These are phyloP conservation scores for Brevipalpus yothersi DNA, from an alignment of 1,140 invertebrate species.

Conservation along the genomic window DNA sequence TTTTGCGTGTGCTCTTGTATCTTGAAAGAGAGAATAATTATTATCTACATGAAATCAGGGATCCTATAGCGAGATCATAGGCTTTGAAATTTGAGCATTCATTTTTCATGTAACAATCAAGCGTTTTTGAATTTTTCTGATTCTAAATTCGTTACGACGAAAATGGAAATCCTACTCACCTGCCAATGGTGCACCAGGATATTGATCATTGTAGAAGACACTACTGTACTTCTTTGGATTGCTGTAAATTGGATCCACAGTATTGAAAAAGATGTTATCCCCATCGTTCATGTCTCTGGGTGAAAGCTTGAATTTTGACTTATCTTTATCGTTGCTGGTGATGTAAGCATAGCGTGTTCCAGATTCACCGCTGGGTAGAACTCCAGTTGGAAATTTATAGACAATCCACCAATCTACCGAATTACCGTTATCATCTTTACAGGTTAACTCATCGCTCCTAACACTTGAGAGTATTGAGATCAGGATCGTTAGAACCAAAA, in stretches of 20 bases:
- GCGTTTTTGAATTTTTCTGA: no score
- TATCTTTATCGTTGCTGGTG: not conserved
- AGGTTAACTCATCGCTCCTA: not conserved
- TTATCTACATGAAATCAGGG: no score
- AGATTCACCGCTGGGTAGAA: conserved; percentile 6
- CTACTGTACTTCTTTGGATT: not conserved
- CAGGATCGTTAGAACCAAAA: no score
- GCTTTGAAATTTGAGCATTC: no score
- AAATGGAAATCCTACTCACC: not conserved
- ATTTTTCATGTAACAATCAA: no score
- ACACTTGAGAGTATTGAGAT: no score
- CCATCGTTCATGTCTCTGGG: no score
- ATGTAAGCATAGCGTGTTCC: not conserved
- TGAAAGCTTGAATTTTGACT: no score
- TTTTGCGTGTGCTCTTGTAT: conserved; percentile 9
- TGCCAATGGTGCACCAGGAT: no score
- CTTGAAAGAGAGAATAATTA: no score
- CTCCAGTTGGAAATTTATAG: conserved; percentile 7
- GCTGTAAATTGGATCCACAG: conserved; percentile 6
- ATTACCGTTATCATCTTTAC: conserved; percentile 5
- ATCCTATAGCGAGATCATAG: no score
- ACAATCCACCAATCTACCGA: conserved; percentile 11
- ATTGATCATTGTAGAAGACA: conserved; percentile 8
- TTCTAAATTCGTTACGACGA: no score
- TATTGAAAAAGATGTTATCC: conserved; percentile 6